Evolutionary conservation across 2,113 vertebrate species (phyloP).

Genomic region (Cephalopterus ornatus): DNA sequence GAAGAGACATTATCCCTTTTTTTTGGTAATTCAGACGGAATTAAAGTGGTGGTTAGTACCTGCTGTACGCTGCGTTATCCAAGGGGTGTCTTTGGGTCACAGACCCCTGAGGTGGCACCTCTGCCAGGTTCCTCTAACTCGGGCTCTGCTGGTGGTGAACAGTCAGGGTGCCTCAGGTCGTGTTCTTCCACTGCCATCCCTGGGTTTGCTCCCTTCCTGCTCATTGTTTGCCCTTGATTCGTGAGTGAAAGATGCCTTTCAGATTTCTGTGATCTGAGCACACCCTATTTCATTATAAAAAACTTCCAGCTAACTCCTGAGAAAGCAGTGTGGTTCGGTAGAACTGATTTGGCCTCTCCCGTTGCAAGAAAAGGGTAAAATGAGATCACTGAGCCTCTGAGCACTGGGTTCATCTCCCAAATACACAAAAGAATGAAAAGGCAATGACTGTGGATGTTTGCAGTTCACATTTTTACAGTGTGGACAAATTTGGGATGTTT

Average conservation of each 20-base stretch:
- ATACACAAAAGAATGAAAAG: rapidly evolving
- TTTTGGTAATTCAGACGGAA: not conserved
- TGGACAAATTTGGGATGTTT: not conserved
- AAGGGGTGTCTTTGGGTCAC: not conserved
- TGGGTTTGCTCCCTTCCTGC: not conserved
- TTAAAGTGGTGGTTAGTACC: not conserved
- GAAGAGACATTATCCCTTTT: conserved; percentile 57
- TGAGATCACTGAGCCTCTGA: not conserved
- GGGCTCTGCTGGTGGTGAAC: not conserved
- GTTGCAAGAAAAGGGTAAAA: not conserved
- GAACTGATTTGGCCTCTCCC: not conserved
- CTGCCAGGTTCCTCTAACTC: not conserved
- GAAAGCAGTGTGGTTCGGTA: not conserved
- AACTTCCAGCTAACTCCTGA: not conserved
- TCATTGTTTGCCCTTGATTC: not conserved
- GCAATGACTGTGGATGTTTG: not conserved
- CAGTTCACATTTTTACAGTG: rapidly evolving
- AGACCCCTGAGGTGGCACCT: not conserved
- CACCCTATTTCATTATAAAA: not conserved
- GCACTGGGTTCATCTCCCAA: not conserved
- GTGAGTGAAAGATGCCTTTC: not conserved
- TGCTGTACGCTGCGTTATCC: not conserved
- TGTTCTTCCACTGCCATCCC: not conserved
- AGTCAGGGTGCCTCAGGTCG: not conserved
- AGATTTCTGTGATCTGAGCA: not conserved